Evolutionary conservation across 2,888 invertebrate species (phyloP).

Genomic region (Galerucella nymphaeae): DNA sequence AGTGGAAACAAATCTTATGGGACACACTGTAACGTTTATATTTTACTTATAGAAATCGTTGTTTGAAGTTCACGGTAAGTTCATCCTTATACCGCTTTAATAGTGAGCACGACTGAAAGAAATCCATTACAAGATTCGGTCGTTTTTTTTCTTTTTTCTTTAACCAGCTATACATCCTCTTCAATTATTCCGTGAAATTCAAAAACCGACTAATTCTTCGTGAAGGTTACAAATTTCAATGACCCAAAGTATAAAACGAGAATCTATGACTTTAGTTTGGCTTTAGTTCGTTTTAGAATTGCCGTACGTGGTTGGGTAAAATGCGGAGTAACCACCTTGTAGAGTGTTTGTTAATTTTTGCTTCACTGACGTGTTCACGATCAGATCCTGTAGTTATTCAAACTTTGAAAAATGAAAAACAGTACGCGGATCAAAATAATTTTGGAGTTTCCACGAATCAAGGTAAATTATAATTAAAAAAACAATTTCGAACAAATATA

Average conservation of each 20-base stretch:
- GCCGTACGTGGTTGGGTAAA: not conserved
- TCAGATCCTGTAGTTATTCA: slow-evolving; percentile 12
- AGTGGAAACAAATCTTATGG: not conserved
- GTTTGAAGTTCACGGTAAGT: slow-evolving; percentile 13
- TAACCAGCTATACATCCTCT: slow-evolving; percentile 14
- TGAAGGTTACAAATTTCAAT: slow-evolving; percentile 28
- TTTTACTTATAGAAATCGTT: not conserved
- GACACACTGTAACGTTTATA: not conserved
- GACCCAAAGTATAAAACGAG: slow-evolving; percentile 30
- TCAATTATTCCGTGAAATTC: slow-evolving; percentile 17
- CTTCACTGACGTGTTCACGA: not conserved
- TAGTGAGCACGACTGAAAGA: not conserved
- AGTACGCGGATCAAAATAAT: slow-evolving; percentile 2
- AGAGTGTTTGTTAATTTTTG: slow-evolving; percentile 3
- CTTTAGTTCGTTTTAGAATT: slow-evolving; percentile 14
- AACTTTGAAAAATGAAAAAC: slow-evolving; percentile 7
- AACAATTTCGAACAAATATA: no score
- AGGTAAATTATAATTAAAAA: not conserved
- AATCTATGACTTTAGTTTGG: slow-evolving; percentile 13
- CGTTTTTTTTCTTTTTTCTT: slow-evolving; percentile 7
- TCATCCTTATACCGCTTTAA: not conserved
- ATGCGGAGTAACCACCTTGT: not conserved
- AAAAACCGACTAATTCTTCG: slow-evolving; percentile 15
- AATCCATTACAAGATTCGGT: slow-evolving; percentile 6
- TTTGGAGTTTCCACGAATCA: slow-evolving; percentile 12